Base-by-base conservation (phyloP, 2,797 vertebrate genomes). In the Tarsius wallacei region DNA sequence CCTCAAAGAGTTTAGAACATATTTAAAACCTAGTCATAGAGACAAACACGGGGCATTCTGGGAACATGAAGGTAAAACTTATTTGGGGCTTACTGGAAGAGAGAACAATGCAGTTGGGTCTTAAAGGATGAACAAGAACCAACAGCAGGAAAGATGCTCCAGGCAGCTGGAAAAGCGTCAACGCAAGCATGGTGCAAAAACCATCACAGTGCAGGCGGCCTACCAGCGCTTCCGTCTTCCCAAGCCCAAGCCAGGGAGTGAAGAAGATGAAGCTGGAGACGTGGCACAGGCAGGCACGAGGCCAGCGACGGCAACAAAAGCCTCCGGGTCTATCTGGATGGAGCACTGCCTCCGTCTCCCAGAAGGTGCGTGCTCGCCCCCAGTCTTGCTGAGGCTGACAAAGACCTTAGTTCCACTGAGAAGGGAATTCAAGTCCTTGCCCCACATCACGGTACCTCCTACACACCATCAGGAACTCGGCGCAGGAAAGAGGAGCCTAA, bases 401-500 rank as follows among this genome's bases (percentile, higher is more conserved):
- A 42, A 6, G 42, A 42, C 42, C 31, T n/a, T 10, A 61, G 51
- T 83, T 61, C 8, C 80, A 31, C 17, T 14, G 28, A 49, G 22
- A 96, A 91, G 33, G 61, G 26, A 93, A 66, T 68, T 86, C n/a
- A 42, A 80, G 24, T 71, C 47, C 33, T 91, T 42, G 26, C 19
- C 19, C 13, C 31, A 66, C 26, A 87, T 15, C 19, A 57, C 42
- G 33, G 7, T 7, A 28, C 53, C 90, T 86, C 31, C 57, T 19
- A 71, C 13, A 78, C 7, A 36, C 21, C 28, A 87, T 66, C n/a
- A 87, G 61, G 53, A 74, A 13, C 76, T 59, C 31, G 78, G 71
- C 42, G 55, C 76, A 90, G 28, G 82, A 78, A 71, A 87, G 42
- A 76, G 22, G 36, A 83, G 36, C 47, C 70, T 90, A 78, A 94